These are phyloP conservation scores for Glaucopsyche alexis DNA, from an alignment of 2,888 invertebrate genomes.

Conservation along the genomic window DNA sequence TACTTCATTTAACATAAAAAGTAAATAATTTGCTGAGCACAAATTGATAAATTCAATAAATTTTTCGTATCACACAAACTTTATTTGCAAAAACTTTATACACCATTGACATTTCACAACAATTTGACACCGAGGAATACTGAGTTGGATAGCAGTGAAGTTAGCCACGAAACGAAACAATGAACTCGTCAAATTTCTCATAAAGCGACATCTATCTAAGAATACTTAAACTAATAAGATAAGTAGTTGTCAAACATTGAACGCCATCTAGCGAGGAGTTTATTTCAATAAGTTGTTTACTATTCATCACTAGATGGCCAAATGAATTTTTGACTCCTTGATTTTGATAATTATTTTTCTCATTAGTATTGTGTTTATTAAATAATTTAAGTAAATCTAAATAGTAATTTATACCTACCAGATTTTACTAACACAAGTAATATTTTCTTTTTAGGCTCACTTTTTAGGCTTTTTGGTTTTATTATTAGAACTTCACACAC, in stretches of 20 bases:
- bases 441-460: too few relatives aligned
- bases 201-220: constrained; percentile 42
- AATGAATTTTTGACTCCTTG: not conserved
- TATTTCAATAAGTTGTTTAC: constrained; percentile 20
- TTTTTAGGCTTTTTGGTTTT: too few relatives aligned
- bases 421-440: too few relatives aligned
- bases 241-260: not conserved
- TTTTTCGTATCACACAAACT: constrained; percentile 25
- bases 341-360: too few relatives aligned
- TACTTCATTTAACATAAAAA: not conserved
- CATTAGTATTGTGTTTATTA: too few relatives aligned
- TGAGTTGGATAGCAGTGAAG: constrained; percentile 34
- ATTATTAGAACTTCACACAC: too few relatives aligned
- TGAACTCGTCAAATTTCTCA: constrained; percentile 39
- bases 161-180: constrained; percentile 40
- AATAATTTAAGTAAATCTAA: too few relatives aligned
- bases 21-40: not conserved
- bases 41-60: not conserved
- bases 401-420: too few relatives aligned
- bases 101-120: constrained; percentile 35
- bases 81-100: constrained; percentile 32
- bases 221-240: constrained; percentile 23
- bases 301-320: constrained; percentile 48
- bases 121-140: not conserved
- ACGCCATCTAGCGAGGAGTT: constrained; percentile 32